These are phyloP conservation scores for Dromaius novaehollandiae DNA, from an alignment of 2,113 vertebrate genomes.

Conservation along the genomic window DNA sequence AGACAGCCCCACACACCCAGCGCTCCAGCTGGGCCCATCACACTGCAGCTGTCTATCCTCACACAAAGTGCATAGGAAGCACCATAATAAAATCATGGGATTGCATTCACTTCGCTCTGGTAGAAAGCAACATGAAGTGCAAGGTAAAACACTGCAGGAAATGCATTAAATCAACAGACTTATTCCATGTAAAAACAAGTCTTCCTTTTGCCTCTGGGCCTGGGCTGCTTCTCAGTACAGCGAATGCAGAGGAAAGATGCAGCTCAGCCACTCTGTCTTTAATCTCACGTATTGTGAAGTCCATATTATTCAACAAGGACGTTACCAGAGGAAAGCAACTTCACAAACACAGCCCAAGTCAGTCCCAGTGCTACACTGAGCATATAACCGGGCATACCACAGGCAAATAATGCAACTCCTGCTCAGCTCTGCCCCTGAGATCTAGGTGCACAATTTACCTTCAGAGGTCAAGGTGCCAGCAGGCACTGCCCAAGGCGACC, in stretches of 20 bases:
- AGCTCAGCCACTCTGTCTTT: neutral
- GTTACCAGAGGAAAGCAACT: neutral
- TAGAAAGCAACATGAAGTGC: neutral
- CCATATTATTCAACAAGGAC: neutral
- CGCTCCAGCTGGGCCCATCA: neutral
- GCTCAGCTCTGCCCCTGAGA: neutral
- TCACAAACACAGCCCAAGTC: neutral
- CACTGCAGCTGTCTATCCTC: neutral
- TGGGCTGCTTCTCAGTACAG: neutral
- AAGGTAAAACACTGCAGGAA: fast-evolving
- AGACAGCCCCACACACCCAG: neutral
- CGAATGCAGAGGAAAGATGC: fast-evolving
- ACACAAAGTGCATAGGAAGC: neutral
- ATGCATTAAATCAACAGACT: neutral
- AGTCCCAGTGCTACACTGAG: neutral
- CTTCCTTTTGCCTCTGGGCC: neutral
- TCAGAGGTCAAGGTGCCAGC: too few species aligned
- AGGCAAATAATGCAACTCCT: neutral
- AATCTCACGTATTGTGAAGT: neutral
- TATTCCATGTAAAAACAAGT: neutral
- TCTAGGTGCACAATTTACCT: too few species aligned
- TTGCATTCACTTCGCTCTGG: neutral
- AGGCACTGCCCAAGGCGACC: neutral
- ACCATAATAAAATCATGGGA: too few species aligned
- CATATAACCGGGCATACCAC: neutral